A percentile compares a stretch with the other conserved stretches of the same genome.
phyloP scores from a whole-genome alignment of 2,888 invertebrate species.

The Tridacna gigas region DNA sequence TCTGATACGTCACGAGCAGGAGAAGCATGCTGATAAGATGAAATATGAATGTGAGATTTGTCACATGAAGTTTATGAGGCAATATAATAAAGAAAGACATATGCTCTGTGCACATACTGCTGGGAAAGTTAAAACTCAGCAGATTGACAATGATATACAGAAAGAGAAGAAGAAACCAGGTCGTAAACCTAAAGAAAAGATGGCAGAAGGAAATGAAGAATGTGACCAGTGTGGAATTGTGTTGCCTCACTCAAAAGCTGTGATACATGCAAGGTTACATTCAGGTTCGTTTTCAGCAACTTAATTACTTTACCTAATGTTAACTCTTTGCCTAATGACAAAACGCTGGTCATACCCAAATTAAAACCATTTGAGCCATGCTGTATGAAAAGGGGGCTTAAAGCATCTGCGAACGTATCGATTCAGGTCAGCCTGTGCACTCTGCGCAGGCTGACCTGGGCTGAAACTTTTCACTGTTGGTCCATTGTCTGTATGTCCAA shows the following conservation, averaged over 20 bases:
- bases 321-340: no score
- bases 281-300: conserved; percentile 33
- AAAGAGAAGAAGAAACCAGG: conserved; percentile 29
- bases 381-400: no score
- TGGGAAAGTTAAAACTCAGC: conserved; percentile 22
- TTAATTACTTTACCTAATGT: no score
- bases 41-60: conserved; percentile 52
- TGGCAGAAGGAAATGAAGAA: conserved; percentile 7
- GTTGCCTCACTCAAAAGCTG: conserved; percentile 42
- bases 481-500: no score
- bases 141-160: conserved; percentile 19
- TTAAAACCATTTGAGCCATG: no score
- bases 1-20: conserved; percentile 49
- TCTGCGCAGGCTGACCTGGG: no score
- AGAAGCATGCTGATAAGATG: conserved; percentile 54
- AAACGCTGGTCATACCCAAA: no score
- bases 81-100: conserved; percentile 52
- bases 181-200: conserved; percentile 29
- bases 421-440: no score
- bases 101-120: conserved; percentile 44
- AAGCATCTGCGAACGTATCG: no score
- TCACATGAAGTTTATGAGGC: conserved; percentile 50
- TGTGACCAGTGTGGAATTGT: conserved; percentile 47
- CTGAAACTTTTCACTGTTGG: no score
- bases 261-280: conserved; percentile 47